Conservation (phyloP, 2,888 invertebrate genomes). For the Oligia fasciuncula region DNA sequence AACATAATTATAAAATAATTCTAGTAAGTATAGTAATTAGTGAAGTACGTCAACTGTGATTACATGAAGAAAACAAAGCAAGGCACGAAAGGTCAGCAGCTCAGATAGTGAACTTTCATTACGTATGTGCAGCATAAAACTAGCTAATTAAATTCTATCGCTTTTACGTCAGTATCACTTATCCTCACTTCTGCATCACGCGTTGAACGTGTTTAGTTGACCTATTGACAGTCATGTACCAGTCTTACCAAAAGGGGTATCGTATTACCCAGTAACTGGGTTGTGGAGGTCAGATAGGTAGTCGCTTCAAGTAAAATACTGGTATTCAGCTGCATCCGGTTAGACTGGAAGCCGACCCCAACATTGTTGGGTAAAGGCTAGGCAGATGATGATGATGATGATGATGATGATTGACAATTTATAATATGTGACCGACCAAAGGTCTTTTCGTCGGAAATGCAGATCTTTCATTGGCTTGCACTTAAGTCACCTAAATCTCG, state of each 20-base stretch:
- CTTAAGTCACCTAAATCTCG: neutral
- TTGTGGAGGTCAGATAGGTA: too few species aligned
- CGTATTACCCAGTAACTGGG: too few species aligned
- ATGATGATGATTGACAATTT: neutral
- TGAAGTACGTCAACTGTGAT: conserved; percentile 46
- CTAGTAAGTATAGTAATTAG: conserved; percentile 31
- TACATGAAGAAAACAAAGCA: conserved; percentile 58
- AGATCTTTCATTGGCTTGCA: neutral
- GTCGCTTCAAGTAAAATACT: too few species aligned
- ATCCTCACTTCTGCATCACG: conserved; percentile 22
- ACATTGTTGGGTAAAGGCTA: too few species aligned
- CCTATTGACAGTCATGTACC: neutral
- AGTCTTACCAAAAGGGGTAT: too few species aligned
- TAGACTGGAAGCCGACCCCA: too few species aligned
- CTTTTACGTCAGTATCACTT: conserved; percentile 33
- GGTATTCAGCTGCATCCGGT: too few species aligned
- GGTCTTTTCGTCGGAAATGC: neutral
- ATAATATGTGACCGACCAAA: neutral
- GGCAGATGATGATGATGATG: too few species aligned
- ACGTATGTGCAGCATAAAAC: conserved; percentile 49
- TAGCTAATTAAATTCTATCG: conserved; percentile 29
- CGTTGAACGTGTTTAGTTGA: conserved; percentile 24
- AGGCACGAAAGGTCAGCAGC: conserved; percentile 55
- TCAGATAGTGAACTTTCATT: conserved; percentile 62
- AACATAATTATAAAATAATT: conserved; percentile 28